These are phyloP conservation scores for Glyptemys insculpta DNA, from an alignment of 2,797 vertebrate species.

Conservation along the genomic window DNA sequence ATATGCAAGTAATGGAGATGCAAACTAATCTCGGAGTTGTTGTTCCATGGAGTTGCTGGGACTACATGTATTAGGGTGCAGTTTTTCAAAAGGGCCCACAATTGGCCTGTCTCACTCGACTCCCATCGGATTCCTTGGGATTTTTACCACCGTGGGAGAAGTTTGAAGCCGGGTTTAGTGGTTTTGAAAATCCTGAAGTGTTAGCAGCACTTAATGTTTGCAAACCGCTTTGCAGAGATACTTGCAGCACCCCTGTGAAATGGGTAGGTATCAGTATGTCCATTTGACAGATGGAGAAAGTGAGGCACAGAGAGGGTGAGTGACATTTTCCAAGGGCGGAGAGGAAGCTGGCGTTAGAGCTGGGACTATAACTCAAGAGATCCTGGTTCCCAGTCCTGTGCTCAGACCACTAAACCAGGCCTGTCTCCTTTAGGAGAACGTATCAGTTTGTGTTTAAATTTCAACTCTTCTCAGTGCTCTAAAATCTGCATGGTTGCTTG, in stretches of 20 bases:
- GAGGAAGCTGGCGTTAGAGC: rapidly evolving
- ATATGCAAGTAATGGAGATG: neutral
- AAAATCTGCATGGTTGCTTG: neutral
- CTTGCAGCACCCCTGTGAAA: neutral
- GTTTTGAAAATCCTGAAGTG: neutral
- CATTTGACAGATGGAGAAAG: neutral
- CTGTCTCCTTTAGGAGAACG: neutral
- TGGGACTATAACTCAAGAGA: neutral
- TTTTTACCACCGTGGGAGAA: neutral
- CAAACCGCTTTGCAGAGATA: rapidly evolving
- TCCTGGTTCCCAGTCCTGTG: neutral
- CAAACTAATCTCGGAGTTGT: neutral
- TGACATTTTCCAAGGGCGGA: neutral
- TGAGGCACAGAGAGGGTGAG: rapidly evolving
- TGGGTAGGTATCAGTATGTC: neutral
- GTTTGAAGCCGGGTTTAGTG: neutral
- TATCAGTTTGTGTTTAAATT: neutral
- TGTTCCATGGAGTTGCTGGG: neutral
- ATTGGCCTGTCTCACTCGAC: neutral
- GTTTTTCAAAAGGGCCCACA: neutral
- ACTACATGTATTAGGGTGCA: neutral
- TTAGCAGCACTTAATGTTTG: rapidly evolving
- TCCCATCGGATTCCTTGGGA: neutral
- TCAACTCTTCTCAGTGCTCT: neutral
- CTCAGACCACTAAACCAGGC: neutral